Base-by-base conservation (phyloP, 2,888 invertebrate species). In the Steinernema scapterisci region DNA sequence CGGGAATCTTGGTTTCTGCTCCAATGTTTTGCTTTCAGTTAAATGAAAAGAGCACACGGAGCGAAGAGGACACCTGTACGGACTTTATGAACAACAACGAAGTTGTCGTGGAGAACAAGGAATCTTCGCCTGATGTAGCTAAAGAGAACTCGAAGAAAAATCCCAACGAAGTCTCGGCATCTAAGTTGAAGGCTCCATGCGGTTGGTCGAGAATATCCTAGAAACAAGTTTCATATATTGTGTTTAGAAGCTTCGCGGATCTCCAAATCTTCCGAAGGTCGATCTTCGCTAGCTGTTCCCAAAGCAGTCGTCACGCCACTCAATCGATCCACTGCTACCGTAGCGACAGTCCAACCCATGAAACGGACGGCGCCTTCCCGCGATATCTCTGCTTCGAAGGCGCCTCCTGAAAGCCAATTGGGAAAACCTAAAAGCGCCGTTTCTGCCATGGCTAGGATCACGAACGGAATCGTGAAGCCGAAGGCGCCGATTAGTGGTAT, bases 71-170 rank as follows among this genome's bases (percentile, higher is more conserved):
- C 13, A 25, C 16, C 6, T 63, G 63, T 38, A 31, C 63, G 27
- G 63, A 63, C 31, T 63, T 63, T 31, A 31, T 63, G 7, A 63
- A 63, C 63, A 63, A 63, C 63, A 63, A 63, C 38, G 63, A 63
- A 16, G 16, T 63, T 16, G 16, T 11, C 13, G 19, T 54, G 54
- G 19, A 16, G 54, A 23, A 3, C 54, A 25, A 5, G 5, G 54
- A 54, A 23, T 23, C 23, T 19, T 11, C 54, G 54, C 16, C 54
- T 5, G 54, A 54, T 3, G 48, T n/a, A 5, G 48, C 19, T 13
- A 48, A 19, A 48, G n/a, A 19, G 19, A 19, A 19, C 19, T 16
- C 54, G 54, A 2, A 54, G 54, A 54, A 54, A 25, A 6, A 3
- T 3, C 48, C 48, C 48, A n/a, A 19, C 25, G 54, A 54, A 5